Evolutionary conservation across 2,888 invertebrate genomes (phyloP).

Genomic region (Morpho deidamia): DNA sequence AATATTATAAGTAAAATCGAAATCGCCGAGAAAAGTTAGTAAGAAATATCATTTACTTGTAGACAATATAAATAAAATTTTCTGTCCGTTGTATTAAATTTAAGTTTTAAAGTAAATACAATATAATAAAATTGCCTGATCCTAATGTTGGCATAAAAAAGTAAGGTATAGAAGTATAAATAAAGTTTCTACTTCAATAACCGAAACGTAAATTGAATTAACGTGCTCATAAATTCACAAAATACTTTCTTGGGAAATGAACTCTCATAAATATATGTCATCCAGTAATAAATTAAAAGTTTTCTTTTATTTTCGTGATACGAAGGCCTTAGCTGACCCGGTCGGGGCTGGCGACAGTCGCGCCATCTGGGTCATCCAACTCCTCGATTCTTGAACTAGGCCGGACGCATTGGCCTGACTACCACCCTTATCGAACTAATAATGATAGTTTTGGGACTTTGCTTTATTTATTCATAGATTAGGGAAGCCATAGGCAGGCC

Average conservation of each 20-base stretch:
- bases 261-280: constrained; percentile 15
- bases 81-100: too few species aligned
- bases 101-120: too few species aligned
- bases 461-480: not conserved
- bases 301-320: constrained; percentile 36
- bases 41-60: too few species aligned
- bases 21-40: too few species aligned
- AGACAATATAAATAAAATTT: too few species aligned
- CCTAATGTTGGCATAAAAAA: too few species aligned
- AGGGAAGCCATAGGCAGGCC: too few species aligned
- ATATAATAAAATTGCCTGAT: too few species aligned
- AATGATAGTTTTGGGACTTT: not conserved
- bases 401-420: constrained; percentile 8
- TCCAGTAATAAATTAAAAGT: constrained; percentile 17
- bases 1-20: too few species aligned
- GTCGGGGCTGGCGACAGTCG: constrained; percentile 70
- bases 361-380: constrained; percentile 69
- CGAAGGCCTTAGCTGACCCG: constrained; percentile 66
- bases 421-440: not conserved
- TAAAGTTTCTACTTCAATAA: not conserved
- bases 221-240: not conserved
- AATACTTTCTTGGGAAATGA: constrained; percentile 8
- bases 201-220: not conserved
- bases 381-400: constrained; percentile 21
- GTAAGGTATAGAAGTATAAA: too few species aligned